phyloP scores from a whole-genome alignment of 2,113 vertebrate genomes.

The Vombatus ursinus region DNA sequence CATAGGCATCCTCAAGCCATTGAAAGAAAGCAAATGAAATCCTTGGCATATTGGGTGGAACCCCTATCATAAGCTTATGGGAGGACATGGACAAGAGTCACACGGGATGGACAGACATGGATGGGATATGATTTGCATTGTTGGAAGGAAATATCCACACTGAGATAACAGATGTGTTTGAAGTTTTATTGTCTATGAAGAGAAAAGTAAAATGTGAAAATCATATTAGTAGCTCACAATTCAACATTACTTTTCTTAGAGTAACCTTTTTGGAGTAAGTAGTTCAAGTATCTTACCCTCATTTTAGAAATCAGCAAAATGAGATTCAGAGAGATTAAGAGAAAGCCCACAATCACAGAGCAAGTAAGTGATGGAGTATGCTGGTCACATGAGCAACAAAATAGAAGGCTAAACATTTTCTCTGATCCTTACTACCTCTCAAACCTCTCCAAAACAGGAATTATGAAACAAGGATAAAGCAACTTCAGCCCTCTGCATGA shows the following conservation, averaged over 20 bases:
- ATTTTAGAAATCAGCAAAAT: not conserved
- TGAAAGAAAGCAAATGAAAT: not conserved
- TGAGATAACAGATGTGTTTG: not conserved
- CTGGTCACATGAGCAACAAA: not conserved
- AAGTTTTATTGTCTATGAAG: not conserved
- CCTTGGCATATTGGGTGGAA: not conserved
- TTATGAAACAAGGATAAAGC: not conserved
- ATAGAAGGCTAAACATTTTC: not conserved
- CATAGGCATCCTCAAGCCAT: not conserved
- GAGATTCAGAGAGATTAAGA: not conserved
- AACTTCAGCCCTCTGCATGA: not conserved
- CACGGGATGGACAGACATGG: not conserved
- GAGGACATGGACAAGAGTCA: not conserved
- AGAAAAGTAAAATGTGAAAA: not conserved
- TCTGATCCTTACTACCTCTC: not conserved
- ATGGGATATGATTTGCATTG: not conserved
- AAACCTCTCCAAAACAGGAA: not conserved
- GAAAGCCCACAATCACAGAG: not conserved
- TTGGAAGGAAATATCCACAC: not conserved
- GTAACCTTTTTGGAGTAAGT: not conserved
- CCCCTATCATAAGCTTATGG: not conserved
- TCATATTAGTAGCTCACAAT: not conserved
- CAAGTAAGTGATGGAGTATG: not conserved
- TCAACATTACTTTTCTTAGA: not conserved
- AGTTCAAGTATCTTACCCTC: not conserved